Percentiles rank a stretch among this genome's conserved stretches.
Conservation (phyloP, 1,140 invertebrate genomes). For the Antheraea mylitta region DNA sequence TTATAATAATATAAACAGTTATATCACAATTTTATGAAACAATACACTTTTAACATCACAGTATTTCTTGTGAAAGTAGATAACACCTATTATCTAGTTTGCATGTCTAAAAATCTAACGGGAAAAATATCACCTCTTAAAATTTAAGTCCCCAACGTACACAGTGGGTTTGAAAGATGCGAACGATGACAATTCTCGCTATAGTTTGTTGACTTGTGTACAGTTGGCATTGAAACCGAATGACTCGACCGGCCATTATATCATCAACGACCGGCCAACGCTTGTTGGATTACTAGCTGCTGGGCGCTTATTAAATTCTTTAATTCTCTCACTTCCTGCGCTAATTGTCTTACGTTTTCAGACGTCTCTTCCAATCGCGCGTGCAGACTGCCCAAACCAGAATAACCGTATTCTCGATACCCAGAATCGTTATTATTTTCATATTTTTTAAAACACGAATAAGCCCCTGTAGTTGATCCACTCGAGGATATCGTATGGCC, state of each 20-base stretch:
- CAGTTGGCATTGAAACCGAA: constrained; percentile 73
- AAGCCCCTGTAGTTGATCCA: constrained; percentile 79
- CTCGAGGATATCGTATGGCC: constrained; percentile 83
- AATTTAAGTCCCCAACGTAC: constrained; percentile 51
- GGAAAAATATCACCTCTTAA: constrained; percentile 53
- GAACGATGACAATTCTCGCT: constrained; percentile 49
- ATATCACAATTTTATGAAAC: constrained; percentile 10
- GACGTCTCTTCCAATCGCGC: constrained; percentile 82
- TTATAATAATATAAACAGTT: neutral
- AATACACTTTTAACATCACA: constrained; percentile 9
- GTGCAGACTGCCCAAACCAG: constrained; percentile 78
- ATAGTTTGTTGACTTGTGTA: constrained; percentile 71
- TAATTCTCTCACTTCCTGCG: constrained; percentile 82
- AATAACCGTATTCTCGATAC: constrained; percentile 75
- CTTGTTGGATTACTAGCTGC: constrained; percentile 72
- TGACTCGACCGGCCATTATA: constrained; percentile 58
- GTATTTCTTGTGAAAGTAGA: constrained; percentile 2
- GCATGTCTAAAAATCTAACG: constrained; percentile 19
- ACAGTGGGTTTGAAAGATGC: constrained; percentile 37
- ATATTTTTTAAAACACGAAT: constrained; percentile 81
- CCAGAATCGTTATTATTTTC: constrained; percentile 81
- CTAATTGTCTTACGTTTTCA: constrained; percentile 80
- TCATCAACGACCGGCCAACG: constrained; percentile 66
- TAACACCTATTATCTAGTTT: neutral
- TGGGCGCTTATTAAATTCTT: constrained; percentile 79